These are phyloP conservation scores for Hypanus sabinus DNA, from an alignment of 2,113 vertebrate genomes.

Conservation along the genomic window DNA sequence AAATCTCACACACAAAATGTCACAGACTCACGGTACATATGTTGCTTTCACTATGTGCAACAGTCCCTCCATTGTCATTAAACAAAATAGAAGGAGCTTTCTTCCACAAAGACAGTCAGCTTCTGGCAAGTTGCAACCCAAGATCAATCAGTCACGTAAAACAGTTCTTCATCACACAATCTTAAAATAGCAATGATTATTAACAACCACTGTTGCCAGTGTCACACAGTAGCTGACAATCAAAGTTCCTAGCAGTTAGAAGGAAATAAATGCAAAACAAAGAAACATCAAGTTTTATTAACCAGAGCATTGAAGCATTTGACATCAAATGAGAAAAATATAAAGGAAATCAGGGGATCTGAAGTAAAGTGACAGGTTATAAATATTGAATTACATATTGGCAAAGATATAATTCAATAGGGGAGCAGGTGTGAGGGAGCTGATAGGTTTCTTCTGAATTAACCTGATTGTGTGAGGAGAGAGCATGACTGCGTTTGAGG, in stretches of 20 bases:
- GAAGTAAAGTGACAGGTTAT: not conserved
- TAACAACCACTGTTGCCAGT: not conserved
- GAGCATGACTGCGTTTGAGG: not conserved
- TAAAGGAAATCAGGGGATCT: not conserved
- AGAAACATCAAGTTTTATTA: not conserved
- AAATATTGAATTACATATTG: not conserved
- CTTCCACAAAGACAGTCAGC: no score
- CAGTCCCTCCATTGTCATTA: not conserved
- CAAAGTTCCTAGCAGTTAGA: not conserved
- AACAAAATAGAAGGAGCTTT: not conserved
- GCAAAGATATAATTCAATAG: not conserved
- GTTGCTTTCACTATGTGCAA: not conserved
- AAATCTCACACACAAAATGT: not conserved
- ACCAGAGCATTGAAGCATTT: not conserved
- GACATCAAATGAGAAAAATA: not conserved
- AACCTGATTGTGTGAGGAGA: not conserved
- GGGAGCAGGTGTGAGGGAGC: not conserved
- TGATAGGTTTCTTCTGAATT: not conserved
- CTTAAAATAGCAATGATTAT: no score
- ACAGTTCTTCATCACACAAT: no score
- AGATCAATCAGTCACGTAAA: no score
- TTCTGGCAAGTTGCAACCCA: no score
- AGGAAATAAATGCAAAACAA: not conserved
- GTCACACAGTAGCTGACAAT: not conserved
- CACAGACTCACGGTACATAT: not conserved